Evolutionary conservation across 2,113 vertebrate genomes (phyloP), one percentile per base, ranked within the genome.

Genomic region (Anas platyrhynchos): DNA sequence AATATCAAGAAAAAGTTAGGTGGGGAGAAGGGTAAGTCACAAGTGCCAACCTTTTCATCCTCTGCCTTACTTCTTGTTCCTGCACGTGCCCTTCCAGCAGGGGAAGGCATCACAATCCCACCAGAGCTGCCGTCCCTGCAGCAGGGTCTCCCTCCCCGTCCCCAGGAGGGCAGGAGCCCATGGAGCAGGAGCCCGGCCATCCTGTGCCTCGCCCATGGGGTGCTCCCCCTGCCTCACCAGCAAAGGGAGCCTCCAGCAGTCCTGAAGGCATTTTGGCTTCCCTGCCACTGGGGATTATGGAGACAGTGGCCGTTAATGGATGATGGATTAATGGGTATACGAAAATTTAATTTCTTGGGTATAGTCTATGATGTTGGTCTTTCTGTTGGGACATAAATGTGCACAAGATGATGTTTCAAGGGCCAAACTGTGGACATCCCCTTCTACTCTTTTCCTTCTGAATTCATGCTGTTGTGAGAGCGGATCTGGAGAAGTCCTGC

Each of bases 391-490:
- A 75, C 78, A 34, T 7, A 36, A 41, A 43, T 2, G 54, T 12
- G 61, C 34, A 10, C 0, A 0, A 36, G 55, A 31, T 6, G 63
- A 14, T 1, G 36, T 16, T 34, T 25, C 31, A 3, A 22, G 59
- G 91, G 41, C 61, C 91, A 71, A 13, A 25, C 25, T 41, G 41
- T 54, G 36, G 41, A 1, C 59, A 1, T 72, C 38, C 73, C 43
- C 36, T 71, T 32, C 73, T 77, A 66, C 59, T 55, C 26, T 23
- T 38, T 38, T 17, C 63, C 80, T 67, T 20, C 61, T 52, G 75
- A 7, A 48, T 56, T 63, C n/a, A 38, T 1, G 1, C 23, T 2
- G 66, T 27, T 5, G 1, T 27, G 17, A 55, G 31, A 68, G 81
- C 16, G 2, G 41, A 3, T 22, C 46, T 18, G n/a, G 32, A 25